Base-by-base conservation (phyloP, 2,113 vertebrate species). In the Anguilla rostrata region DNA sequence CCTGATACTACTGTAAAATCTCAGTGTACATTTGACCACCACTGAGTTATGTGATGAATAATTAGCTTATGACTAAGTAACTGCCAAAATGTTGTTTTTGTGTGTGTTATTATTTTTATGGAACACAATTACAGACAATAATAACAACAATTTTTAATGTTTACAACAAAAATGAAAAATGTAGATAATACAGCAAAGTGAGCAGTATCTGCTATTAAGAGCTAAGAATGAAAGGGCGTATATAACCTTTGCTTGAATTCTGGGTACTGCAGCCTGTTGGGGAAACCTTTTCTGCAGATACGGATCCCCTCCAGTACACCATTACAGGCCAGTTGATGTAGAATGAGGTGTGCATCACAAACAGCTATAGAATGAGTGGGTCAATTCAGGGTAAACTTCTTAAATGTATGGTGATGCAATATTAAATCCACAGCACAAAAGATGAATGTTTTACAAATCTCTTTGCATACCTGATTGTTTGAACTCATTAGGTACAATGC, bases 281-380 rank as follows among this genome's bases (percentile, higher is more conserved):
- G 97, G 90, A 97, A 98, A 87, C 96, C 97, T 75, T 97, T 97
- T 89, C 97, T 95, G 89, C 97, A 98, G 92, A 97, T 98, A 3
- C 97, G 96, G 89, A 98, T 97, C 84, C 97, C 97, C 89, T 97
- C 96, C 2, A 97, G 91, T 3, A 97, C 97, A 2, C 97, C 97
- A 0, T 97, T 98, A 88, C 97, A 97, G 84, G 96, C 97, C 83
- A 97, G 92, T 90, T 98, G 96, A 88, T 97, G 96, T 0, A 97
- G 91, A 87, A 98, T 96, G 83, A 98, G 92, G 39, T 94, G 89
- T n/a, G 96, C 96, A 87, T 96, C 93, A 79, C 96, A 96, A 89
- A 96, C 90, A 1, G 95, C 96, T 63, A 95, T 89, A 29, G 85
- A 16, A 41, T 53, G 56, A 87, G 71, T 12, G n/a, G n/a, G 71